Evolutionary conservation across 2,888 invertebrate genomes (phyloP), one percentile per base, ranked within the genome.

Genomic region (Trichopoda pennipes): DNA sequence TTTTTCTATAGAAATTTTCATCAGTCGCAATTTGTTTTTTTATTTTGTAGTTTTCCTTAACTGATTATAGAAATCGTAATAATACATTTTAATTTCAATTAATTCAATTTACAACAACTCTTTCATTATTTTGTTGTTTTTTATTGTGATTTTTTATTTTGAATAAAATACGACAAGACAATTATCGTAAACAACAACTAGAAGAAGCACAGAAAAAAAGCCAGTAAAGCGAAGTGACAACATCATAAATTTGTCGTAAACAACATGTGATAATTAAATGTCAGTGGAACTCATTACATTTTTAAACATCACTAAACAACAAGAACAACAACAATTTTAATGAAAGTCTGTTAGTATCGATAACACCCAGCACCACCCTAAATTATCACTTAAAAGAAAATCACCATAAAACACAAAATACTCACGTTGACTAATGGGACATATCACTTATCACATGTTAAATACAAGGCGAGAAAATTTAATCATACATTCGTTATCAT

Each of bases 181-280:
- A 66, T 76, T 55, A 60, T 66, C 73, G 72, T 78, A 81, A 81
- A 68, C 66, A 81, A 68, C 66, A 80, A 80, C 64, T 70, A 17
- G 4, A n/a, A 28, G 7, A 58, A 51, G 10, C 53, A 64, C 74
- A 81, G 23, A 53, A 42, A 70, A 44, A 28, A 28, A 28, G 8
- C 4, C 7, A 28, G 28, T 28, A 66, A 35, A 58, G 19, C 38
- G 6, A 73, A 63, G 47, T 14, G 73, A 49, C 75, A 75, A 23
- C 49, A 69, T 58, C 73, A 76, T 61, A 77, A n/a, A 63, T 19
- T 61, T 56, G 53, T 49, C 16, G 28, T 49, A 47, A 21, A 56
- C 28, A 70, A 77, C 49, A 70, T 78, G 81, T 81, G 81, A 81
- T 81, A 81, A 81, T 81, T 81, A 81, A 81, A 81, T 78, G 81